These are phyloP conservation scores for Barypeithes pellucidus DNA, from an alignment of 2,888 invertebrate species.

Conservation along the genomic window DNA sequence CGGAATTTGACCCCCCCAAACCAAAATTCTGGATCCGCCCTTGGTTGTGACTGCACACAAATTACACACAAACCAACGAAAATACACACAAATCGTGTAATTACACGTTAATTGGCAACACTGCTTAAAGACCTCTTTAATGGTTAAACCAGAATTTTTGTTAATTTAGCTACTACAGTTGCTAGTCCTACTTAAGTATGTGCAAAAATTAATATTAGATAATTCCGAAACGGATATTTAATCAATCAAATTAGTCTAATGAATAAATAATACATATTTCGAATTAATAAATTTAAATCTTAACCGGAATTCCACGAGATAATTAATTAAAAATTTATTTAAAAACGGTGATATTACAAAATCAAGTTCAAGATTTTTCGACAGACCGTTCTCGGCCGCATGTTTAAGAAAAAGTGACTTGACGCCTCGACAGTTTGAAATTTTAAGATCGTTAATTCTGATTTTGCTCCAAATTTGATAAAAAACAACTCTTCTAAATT, in stretches of 20 bases:
- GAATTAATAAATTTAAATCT: conserved; percentile 23
- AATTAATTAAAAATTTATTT: conserved; percentile 25
- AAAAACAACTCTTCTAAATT: conserved; percentile 25
- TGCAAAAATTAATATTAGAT: background rate
- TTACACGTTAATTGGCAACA: no score
- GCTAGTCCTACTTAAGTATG: background rate
- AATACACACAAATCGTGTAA: no score
- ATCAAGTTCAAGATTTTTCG: conserved; percentile 42
- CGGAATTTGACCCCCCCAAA: no score
- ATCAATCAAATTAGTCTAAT: conserved; percentile 23
- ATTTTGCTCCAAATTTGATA: conserved; percentile 50
- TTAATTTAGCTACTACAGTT: no score
- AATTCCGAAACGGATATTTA: conserved; percentile 5
- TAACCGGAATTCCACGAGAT: conserved; percentile 19
- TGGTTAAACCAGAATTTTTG: no score
- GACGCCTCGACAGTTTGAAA: conserved; percentile 34
- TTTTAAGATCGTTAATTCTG: conserved; percentile 44
- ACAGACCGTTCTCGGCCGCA: conserved; percentile 6
- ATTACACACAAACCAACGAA: no score
- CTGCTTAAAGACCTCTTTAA: no score
- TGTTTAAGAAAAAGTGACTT: conserved; percentile 11
- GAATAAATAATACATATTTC: conserved; percentile 17
- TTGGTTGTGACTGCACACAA: no score
- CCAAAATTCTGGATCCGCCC: no score
- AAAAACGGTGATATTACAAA: conserved; percentile 33